Evolutionary conservation across 2,113 vertebrate genomes (phyloP).

Genomic region (Alligator sinensis): DNA sequence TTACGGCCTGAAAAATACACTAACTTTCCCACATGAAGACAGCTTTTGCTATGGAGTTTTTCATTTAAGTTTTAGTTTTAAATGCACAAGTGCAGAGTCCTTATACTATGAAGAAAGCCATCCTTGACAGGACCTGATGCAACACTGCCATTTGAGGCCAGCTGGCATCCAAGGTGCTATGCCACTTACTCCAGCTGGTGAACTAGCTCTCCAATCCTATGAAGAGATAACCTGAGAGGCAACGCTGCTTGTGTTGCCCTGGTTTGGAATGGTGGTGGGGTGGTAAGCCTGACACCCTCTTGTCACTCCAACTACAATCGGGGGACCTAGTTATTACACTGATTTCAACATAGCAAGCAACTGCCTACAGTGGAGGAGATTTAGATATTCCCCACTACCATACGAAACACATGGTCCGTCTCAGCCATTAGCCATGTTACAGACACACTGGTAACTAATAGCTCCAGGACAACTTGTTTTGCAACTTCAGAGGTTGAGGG

Average conservation of each 20-base stretch:
- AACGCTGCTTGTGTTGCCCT: neutral
- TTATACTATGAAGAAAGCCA: neutral
- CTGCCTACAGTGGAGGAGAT: neutral
- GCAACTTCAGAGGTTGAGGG: neutral
- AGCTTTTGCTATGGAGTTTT: no score
- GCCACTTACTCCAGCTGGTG: neutral
- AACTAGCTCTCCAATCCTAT: neutral
- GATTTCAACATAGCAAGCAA: neutral
- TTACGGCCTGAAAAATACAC: neutral
- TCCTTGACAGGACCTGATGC: no score
- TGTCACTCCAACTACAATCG: neutral
- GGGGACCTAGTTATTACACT: fast-evolving
- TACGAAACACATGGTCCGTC: neutral
- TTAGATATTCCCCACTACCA: neutral
- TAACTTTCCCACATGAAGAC: neutral
- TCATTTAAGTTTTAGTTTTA: no score
- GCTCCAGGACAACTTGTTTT: neutral
- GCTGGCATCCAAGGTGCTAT: neutral
- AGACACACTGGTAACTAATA: neutral
- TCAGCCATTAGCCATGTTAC: no score
- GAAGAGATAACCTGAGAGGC: neutral
- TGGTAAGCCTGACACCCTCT: neutral
- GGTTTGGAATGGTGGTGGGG: neutral
- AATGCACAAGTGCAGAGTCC: neutral
- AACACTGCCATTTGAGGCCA: no score